phyloP scores from a whole-genome alignment of 2,113 vertebrate species.

The Lophura nycthemera region DNA sequence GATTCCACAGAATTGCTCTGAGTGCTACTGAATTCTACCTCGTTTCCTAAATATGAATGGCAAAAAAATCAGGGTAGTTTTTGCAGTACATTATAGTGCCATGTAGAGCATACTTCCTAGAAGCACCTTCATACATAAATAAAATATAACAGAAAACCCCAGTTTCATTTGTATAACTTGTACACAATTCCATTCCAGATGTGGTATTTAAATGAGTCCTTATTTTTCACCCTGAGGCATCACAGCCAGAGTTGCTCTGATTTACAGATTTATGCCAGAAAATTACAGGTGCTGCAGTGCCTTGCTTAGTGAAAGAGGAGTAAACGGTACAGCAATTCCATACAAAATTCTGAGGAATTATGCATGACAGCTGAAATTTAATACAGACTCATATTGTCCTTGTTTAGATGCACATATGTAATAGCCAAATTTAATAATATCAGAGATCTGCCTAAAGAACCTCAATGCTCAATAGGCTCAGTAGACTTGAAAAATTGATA shows the following conservation, averaged over 20 bases:
- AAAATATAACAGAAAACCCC: neutral
- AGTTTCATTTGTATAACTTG: neutral
- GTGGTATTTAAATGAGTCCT: neutral
- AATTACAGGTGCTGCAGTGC: neutral
- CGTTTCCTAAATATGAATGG: neutral
- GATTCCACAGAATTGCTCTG: neutral
- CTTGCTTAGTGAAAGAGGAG: neutral
- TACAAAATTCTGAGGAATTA: neutral
- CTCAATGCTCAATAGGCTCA: constrained; percentile 3
- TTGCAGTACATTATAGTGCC: neutral
- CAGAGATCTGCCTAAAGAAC: constrained; percentile 14
- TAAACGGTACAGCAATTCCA: neutral
- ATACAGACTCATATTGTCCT: constrained; percentile 11
- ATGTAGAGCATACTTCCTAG: neutral
- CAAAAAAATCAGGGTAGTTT: neutral
- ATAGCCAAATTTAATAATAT: constrained; percentile 2
- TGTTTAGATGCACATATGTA: constrained; percentile 46
- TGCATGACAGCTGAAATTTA: neutral
- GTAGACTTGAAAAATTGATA: constrained; percentile 2
- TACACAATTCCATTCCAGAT: neutral
- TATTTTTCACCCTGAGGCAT: neutral
- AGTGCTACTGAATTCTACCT: neutral
- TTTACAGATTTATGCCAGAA: neutral
- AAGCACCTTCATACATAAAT: neutral
- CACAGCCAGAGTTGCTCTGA: neutral